These are phyloP conservation scores for Zaprionus inermis DNA, from an alignment of 1,140 invertebrate species.

Conservation along the genomic window DNA sequence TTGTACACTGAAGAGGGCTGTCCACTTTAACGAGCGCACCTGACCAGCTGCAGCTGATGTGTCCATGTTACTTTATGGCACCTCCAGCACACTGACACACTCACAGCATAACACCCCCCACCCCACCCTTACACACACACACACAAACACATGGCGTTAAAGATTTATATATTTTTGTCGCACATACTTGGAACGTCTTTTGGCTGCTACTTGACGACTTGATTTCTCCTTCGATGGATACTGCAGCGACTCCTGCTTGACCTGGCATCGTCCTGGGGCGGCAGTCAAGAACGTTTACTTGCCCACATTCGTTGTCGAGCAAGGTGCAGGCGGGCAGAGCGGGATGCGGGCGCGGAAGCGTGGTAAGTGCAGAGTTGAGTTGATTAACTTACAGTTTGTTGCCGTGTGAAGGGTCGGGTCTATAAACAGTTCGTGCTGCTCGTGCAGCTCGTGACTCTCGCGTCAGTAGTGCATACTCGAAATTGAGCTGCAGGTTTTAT, in stretches of 20 bases:
- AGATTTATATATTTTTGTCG: conserved; percentile 71
- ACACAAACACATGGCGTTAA: conserved; percentile 23
- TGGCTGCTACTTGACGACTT: conserved; percentile 55
- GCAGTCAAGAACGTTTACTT: conserved; percentile 72
- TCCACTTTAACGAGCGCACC: conserved; percentile 68
- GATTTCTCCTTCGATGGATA: conserved; percentile 55
- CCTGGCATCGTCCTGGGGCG: conserved; percentile 47
- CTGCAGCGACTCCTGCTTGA: conserved; percentile 23
- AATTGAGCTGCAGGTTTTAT: conserved; percentile 28
- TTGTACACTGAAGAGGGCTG: conserved; percentile 38
- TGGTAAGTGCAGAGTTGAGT: background rate
- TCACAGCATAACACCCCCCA: conserved; percentile 2
- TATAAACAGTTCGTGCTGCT: conserved; percentile 26
- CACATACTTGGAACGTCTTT: conserved; percentile 64
- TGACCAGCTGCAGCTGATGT: conserved; percentile 77
- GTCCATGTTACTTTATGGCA: conserved; percentile 56
- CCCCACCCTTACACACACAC: conserved; percentile 9
- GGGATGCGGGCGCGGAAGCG: conserved; percentile 8
- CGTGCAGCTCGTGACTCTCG: conserved; percentile 47
- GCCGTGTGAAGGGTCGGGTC: background rate
- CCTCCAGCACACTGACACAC: conserved; percentile 16
- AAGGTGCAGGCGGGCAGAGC: conserved; percentile 25
- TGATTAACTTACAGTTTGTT: conserved; percentile 21
- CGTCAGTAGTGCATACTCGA: conserved; percentile 30
- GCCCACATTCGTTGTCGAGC: conserved; percentile 46